Conservation (phyloP, 2,797 vertebrate genomes). For the Poecilia picta region DNA sequence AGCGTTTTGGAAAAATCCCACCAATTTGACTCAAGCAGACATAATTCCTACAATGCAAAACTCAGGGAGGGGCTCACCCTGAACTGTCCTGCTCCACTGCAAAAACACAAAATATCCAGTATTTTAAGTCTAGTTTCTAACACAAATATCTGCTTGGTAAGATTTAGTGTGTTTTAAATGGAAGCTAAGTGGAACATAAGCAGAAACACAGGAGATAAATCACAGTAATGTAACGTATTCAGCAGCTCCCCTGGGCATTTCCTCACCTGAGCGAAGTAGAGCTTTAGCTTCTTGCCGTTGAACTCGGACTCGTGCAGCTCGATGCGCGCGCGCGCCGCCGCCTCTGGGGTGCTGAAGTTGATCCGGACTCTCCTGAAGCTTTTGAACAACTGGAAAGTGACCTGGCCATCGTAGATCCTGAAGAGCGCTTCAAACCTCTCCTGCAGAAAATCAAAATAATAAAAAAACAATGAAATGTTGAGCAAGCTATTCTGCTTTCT, state of each 20-base stretch:
- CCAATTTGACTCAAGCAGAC: slow-evolving; percentile 12
- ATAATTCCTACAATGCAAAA: slow-evolving; percentile 9
- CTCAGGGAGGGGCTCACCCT: background rate
- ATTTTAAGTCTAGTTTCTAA: no score
- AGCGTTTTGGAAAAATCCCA: slow-evolving; percentile 18
- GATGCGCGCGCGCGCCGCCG: slow-evolving; percentile 91
- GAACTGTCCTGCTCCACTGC: background rate
- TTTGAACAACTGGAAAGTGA: slow-evolving; percentile 94
- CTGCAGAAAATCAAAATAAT: slow-evolving; percentile 66
- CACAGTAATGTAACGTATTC: background rate
- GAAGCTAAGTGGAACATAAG: background rate
- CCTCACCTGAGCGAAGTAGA: slow-evolving; percentile 95
- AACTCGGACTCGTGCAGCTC: slow-evolving; percentile 95
- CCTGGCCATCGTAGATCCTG: slow-evolving; percentile 90
- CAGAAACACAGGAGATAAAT: background rate
- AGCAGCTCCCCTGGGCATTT: slow-evolving; percentile 19
- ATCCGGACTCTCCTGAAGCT: slow-evolving; percentile 96
- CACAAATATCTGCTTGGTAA: no score
- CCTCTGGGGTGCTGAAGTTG: slow-evolving; percentile 95
- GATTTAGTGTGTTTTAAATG: no score
- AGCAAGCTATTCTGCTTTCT: background rate
- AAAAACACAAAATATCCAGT: no score
- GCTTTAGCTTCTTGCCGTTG: slow-evolving; percentile 91
- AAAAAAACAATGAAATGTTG: background rate
- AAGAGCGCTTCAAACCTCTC: slow-evolving; percentile 96